Conservation (phyloP, 2,888 invertebrate species). For the Chaetogeoica ovagalla region DNA sequence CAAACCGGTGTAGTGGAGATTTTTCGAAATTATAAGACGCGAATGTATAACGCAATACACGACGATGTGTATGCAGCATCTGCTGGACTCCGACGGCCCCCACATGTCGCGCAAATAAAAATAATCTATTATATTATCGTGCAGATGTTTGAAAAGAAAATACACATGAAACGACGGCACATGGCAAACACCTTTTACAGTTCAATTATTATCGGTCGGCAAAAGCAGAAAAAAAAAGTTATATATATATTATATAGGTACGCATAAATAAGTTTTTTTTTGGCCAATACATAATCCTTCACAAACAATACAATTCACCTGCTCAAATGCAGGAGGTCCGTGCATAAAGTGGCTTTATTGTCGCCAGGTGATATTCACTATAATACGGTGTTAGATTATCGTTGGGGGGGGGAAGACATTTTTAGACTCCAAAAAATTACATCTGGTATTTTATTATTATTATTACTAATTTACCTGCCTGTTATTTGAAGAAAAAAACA, state of each 20-base stretch:
- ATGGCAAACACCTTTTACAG: slow-evolving; percentile 18
- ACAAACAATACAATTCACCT: not conserved
- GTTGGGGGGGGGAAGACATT: not conserved
- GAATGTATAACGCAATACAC: slow-evolving; percentile 9
- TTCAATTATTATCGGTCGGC: not conserved
- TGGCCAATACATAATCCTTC: not conserved
- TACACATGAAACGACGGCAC: not conserved
- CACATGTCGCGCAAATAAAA: slow-evolving; percentile 39
- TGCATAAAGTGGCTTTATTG: slow-evolving; percentile 4
- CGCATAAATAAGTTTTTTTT: not conserved
- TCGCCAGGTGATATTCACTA: slow-evolving; percentile 2
- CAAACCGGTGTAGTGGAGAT: slow-evolving; percentile 27
- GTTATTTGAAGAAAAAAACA: not conserved
- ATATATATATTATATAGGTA: not conserved
- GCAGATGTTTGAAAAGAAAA: slow-evolving; percentile 21
- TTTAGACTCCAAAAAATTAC: not conserved
- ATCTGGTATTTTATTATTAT: not conserved
- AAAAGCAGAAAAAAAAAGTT: not conserved
- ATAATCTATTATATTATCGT: slow-evolving; percentile 14
- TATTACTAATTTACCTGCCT: not conserved
- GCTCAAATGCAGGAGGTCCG: not conserved
- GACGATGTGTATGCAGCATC: slow-evolving; percentile 10
- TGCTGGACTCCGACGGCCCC: slow-evolving; percentile 1
- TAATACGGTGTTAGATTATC: not conserved
- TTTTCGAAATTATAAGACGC: not conserved